A percentile compares a stretch with the other conserved stretches of the same genome.
Evolutionary conservation across 1,140 invertebrate species (phyloP).

Genomic region (Panagrolaimus sp.): DNA sequence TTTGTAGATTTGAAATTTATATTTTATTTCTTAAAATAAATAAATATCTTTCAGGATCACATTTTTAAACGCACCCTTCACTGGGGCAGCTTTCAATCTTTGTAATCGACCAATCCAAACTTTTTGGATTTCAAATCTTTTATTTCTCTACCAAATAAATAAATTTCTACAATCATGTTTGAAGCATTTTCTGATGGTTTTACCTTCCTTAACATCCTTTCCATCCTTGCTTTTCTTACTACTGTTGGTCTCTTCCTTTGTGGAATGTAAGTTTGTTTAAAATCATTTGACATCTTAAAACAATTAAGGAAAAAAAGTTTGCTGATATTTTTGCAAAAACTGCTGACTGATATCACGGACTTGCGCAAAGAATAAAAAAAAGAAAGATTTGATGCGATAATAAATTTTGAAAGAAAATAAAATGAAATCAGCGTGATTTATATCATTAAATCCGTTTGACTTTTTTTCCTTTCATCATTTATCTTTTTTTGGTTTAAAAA

Average conservation of each 20-base stretch:
- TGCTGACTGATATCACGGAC: not conserved
- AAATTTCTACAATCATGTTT: conserved; percentile 42
- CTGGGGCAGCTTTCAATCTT: not conserved
- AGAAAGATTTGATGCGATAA: no score
- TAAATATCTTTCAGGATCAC: not conserved
- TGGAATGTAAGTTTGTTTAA: conserved; percentile 55
- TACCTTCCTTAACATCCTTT: conserved; percentile 52
- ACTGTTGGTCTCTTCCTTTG: conserved; percentile 57
- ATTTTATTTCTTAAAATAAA: not conserved
- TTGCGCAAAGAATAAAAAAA: no score
- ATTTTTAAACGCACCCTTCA: not conserved
- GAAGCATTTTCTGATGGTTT: conserved; percentile 52
- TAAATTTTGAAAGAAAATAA: no score
- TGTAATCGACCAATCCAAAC: conserved; percentile 5
- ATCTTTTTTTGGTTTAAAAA: not conserved
- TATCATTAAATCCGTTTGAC: not conserved
- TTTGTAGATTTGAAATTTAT: not conserved
- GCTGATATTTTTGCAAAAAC: not conserved
- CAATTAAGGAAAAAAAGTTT: not conserved
- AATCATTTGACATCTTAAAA: not conserved
- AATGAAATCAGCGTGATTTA: not conserved
- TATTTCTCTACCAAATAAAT: not conserved
- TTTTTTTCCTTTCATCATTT: not conserved
- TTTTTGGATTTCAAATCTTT: not conserved
- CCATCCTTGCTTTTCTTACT: conserved; percentile 52